Base-by-base conservation (phyloP, 2,888 invertebrate genomes). In the Calameuta pallipes region DNA sequence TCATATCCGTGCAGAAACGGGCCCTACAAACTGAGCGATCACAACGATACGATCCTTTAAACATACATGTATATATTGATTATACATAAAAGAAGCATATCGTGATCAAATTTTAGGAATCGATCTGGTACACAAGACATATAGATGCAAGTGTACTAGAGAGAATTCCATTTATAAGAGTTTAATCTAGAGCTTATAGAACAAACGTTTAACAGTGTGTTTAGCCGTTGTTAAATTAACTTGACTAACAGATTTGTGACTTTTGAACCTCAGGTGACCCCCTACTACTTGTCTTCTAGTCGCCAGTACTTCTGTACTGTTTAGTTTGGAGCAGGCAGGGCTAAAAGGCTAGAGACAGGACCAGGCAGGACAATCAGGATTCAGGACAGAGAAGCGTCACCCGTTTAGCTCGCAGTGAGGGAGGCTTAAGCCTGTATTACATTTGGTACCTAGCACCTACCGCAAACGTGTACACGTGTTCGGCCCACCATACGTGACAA, bases 281-380 rank as follows among this genome's bases (percentile, higher is more conserved):
- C 86, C 86, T 91, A 90, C 91, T 89, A 89, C 90, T 91, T 90
- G 91, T 91, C 91, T 89, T 90, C 91, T 91, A 91, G 90, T 90
- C 89, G 88, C 85, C 91, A 90, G 90, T 91, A 91, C 90, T 87
- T 84, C 85, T 87, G 89, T 91, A 90, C 90, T 89, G 89, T 90
- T 91, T 91, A 90, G 90, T 90, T 87, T 87, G 90, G 90, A 90
- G 90, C 91, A 91, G 91, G 91, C 91, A 91, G 91, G 91, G 88
- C 88, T 90, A 90, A 89, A 89, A 90, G 89, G 89, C 90, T 90
- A 90, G 90, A 83, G 83, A 83, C 85, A 86, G 84, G 84, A 84
- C 83, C 83, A 84, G 82, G 81, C 87, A 86, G 86, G 88, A 89
- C 89, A 89, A 88, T 89, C 89, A 90, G 89, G 89, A 88, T 87